Percentiles rank a stretch among this genome's conserved stretches.
Evolutionary conservation across 2,888 invertebrate genomes (phyloP).

Genomic region (Lobophora halterata): DNA sequence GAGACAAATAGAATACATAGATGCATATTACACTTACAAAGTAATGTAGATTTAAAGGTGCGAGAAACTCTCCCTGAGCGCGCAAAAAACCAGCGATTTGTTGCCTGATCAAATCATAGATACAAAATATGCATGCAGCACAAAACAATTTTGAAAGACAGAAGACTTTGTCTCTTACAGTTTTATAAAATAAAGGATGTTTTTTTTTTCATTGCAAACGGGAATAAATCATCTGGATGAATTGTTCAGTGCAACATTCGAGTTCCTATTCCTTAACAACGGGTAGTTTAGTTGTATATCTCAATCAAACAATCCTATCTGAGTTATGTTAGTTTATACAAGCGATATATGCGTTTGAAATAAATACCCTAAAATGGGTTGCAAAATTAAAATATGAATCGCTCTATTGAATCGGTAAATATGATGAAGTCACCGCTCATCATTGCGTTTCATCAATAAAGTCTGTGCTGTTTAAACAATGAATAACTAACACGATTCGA

Average conservation of each 20-base stretch:
- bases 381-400: conserved; percentile 1
- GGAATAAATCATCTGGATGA: neutral
- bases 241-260: neutral
- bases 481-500: conserved; percentile 2
- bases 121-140: too few relatives aligned
- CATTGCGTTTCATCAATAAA: conserved; percentile 1
- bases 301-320: conserved; percentile 6
- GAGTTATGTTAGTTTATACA: conserved; percentile 8
- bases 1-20: too few relatives aligned
- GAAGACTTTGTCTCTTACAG: too few relatives aligned
- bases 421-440: conserved; percentile 9
- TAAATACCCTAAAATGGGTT: neutral
- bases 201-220: too few relatives aligned
- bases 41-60: too few relatives aligned
- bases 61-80: too few relatives aligned
- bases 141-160: too few relatives aligned
- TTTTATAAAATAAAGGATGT: too few relatives aligned
- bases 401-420: conserved; percentile 5
- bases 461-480: conserved; percentile 1
- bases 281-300: neutral
- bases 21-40: too few relatives aligned
- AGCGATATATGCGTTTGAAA: conserved; percentile 9
- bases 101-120: too few relatives aligned
- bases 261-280: conserved; percentile 2
- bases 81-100: too few relatives aligned